Conservation (phyloP, 2,113 vertebrate species). For the Austrofundulus limnaeus region DNA sequence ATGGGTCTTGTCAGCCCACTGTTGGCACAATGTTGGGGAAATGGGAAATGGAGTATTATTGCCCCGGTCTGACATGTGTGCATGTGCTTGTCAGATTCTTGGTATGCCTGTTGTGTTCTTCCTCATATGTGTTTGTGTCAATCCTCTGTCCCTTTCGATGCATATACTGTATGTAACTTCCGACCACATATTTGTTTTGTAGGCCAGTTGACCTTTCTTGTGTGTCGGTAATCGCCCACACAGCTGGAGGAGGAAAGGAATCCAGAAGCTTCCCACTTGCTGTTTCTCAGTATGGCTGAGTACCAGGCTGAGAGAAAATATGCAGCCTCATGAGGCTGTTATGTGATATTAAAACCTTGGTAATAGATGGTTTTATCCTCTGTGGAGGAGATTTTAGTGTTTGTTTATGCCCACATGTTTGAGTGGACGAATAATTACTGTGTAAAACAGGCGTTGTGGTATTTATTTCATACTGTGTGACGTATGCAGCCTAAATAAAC, state of each 20-base stretch:
- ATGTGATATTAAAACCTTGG: constrained; percentile 63
- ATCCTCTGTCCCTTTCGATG: constrained; percentile 15
- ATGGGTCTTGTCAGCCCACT: constrained; percentile 63
- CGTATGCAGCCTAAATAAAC: constrained; percentile 57
- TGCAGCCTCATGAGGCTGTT: constrained; percentile 43
- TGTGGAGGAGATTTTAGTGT: constrained; percentile 55
- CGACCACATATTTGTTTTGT: constrained; percentile 17
- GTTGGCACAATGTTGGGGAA: constrained; percentile 37
- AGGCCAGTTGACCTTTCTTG: constrained; percentile 41
- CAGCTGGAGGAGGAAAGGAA: constrained; percentile 45
- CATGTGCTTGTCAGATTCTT: constrained; percentile 14
- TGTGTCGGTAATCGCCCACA: constrained; percentile 38
- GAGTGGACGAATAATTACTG: constrained; percentile 54
- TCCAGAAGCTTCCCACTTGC: constrained; percentile 50
- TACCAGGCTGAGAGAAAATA: constrained; percentile 39
- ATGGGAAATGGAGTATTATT: constrained; percentile 20
- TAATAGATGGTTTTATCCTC: constrained; percentile 64
- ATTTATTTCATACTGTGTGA: constrained; percentile 40
- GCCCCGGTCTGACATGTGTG: constrained; percentile 11
- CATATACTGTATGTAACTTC: constrained; percentile 20
- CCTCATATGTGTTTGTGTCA: constrained; percentile 14
- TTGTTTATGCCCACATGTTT: constrained; percentile 14
- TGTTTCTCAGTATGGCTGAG: constrained; percentile 40
- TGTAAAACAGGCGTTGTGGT: constrained; percentile 43
- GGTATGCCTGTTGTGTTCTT: constrained; percentile 24